phyloP scores from a whole-genome alignment of 2,113 vertebrate species.

The Nothobranchius kuhntae region DNA sequence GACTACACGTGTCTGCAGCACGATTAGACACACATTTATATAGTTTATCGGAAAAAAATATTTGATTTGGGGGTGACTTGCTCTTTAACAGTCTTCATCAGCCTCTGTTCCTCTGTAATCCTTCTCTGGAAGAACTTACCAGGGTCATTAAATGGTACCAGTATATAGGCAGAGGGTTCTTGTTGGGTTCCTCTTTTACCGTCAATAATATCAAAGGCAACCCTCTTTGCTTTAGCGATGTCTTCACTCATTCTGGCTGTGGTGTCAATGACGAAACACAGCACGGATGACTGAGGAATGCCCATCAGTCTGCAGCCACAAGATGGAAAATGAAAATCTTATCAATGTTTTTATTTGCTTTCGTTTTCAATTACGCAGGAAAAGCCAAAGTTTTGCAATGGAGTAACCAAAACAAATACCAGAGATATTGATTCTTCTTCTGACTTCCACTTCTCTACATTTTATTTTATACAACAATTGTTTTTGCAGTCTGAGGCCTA shows the following conservation, averaged over 20 bases:
- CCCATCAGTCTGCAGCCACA: slow-evolving; percentile 62
- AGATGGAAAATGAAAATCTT: background rate
- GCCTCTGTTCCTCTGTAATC: too few relatives aligned
- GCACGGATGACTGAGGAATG: slow-evolving; percentile 52
- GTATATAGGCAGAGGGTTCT: slow-evolving; percentile 68
- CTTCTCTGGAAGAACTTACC: slow-evolving; percentile 25
- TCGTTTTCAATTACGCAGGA: too few relatives aligned
- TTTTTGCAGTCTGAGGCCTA: too few relatives aligned
- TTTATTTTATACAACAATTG: too few relatives aligned
- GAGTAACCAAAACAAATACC: too few relatives aligned
- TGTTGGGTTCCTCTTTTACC: slow-evolving; percentile 48
- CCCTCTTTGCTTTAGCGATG: slow-evolving; percentile 55
- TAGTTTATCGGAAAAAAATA: too few relatives aligned
- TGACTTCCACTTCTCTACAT: too few relatives aligned
- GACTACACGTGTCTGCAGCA: too few relatives aligned
- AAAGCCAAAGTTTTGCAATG: too few relatives aligned
- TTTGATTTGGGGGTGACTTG: too few relatives aligned
- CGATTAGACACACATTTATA: too few relatives aligned
- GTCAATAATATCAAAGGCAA: slow-evolving; percentile 66
- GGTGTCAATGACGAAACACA: slow-evolving; percentile 77
- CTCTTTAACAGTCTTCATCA: background rate
- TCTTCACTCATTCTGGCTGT: slow-evolving; percentile 70
- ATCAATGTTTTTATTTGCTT: background rate
- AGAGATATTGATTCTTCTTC: too few relatives aligned
- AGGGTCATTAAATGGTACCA: slow-evolving; percentile 77